Evolutionary conservation across 2,113 vertebrate species (phyloP).

Genomic region (Phaethornis superciliosus): DNA sequence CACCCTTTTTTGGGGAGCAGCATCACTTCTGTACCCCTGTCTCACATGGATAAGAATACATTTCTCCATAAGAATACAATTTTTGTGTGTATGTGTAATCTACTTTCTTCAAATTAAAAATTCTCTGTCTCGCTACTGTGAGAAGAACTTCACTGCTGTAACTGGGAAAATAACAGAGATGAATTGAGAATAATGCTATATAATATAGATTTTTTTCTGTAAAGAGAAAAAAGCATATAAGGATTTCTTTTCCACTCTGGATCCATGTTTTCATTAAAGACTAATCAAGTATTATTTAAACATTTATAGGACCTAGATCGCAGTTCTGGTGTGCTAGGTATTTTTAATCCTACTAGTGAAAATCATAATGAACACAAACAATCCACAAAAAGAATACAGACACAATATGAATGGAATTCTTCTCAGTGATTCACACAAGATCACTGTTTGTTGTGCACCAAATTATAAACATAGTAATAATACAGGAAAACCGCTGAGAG

Average conservation of each 20-base stretch:
- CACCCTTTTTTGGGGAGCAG: neutral
- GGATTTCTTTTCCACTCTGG: neutral
- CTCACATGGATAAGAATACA: neutral
- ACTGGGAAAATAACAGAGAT: neutral
- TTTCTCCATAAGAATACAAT: neutral
- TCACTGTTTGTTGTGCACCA: neutral
- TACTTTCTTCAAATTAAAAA: neutral
- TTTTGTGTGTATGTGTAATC: neutral
- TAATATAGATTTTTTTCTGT: neutral
- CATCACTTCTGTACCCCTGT: neutral
- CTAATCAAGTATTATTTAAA: neutral
- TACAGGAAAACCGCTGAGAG: neutral
- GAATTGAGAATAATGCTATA: neutral
- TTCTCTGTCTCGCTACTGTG: neutral
- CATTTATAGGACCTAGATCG: neutral
- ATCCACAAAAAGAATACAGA: neutral
- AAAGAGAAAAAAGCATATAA: neutral
- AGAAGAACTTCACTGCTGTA: neutral
- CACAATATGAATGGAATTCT: neutral
- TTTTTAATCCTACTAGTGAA: neutral
- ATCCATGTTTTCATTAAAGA: neutral
- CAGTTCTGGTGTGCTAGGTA: neutral
- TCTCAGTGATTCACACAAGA: neutral
- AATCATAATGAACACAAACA: neutral
- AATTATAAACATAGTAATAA: neutral